Percentiles rank a stretch among this genome's conserved stretches.
Evolutionary conservation across 2,888 invertebrate species (phyloP).

Genomic region (Eledone cirrhosa): DNA sequence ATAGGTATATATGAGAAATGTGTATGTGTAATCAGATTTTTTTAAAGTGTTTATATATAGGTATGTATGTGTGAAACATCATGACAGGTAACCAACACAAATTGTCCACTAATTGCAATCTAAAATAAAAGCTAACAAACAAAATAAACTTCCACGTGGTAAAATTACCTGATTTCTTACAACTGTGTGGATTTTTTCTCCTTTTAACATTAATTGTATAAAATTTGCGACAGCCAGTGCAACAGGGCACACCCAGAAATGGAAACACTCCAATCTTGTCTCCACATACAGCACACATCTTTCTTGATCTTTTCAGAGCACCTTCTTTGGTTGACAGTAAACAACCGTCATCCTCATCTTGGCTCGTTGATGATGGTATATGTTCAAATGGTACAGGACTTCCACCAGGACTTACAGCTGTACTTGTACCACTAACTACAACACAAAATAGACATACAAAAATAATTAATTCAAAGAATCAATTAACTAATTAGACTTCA

Average conservation of each 20-base stretch:
- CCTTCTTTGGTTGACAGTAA: slow-evolving; percentile 1
- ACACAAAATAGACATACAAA: too few species aligned
- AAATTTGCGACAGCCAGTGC: slow-evolving; percentile 87
- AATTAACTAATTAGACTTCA: too few species aligned
- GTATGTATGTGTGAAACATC: too few species aligned
- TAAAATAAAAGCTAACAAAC: too few species aligned
- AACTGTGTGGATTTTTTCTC: slow-evolving; percentile 35
- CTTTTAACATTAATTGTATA: slow-evolving; percentile 70
- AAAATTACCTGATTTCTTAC: slow-evolving; percentile 39
- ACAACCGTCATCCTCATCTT: slow-evolving; percentile 18
- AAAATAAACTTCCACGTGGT: too few species aligned
- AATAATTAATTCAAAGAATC: too few species aligned
- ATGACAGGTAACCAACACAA: too few species aligned
- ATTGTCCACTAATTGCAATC: too few species aligned
- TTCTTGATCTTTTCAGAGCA: slow-evolving; percentile 19
- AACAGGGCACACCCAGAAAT: slow-evolving; percentile 83
- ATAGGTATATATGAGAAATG: too few species aligned
- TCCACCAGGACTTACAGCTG: slow-evolving; percentile 26
- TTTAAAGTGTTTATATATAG: too few species aligned
- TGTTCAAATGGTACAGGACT: background rate
- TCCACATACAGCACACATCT: slow-evolving; percentile 54
- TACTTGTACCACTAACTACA: slow-evolving; percentile 7
- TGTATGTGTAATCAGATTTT: too few species aligned
- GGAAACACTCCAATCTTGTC: slow-evolving; percentile 77
- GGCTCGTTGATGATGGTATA: background rate